Base-by-base conservation (phyloP, 2,797 vertebrate genomes). In the Antennarius maculatus region DNA sequence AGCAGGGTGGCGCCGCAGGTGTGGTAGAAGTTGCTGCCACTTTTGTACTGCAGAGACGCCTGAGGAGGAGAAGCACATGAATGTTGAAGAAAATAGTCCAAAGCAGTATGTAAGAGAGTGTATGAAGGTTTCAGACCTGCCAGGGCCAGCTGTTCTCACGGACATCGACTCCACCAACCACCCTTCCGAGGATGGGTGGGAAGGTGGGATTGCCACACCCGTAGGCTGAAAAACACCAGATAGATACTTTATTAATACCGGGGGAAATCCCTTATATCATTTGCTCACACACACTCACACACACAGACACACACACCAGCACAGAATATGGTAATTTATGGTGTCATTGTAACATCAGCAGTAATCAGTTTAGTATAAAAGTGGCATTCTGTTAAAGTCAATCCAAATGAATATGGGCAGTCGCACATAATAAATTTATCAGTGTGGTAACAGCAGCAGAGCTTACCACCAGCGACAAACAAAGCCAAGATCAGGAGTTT, bases 61-160 rank as follows among this genome's bases (percentile, higher is more conserved):
- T 97, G 80, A 48, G 43, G 56, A 45, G 6, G 17, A 55, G 56
- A 74, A 51, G 66, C 1, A 50, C 2, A 4, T 10, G 5, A n/a
- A 41, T 34, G 31, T 46, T 34, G 47, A 15, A 37, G 52, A 29
- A 15, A 5, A 16, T 12, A 39, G 7, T 9, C 27, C 14, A 50
- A 29, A 65, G 16, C 42, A 59, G 7, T 23, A 2, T 23, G 23
- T 1, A 23, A 23, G 23, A 47, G 5, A 2, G 15, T 34, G 0
- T 31, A 16, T 5, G 31, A 12, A 17, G 1, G 14, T 11, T 12
- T 27, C 1, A 14, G 1, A 97, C 97, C 96, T 98, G 97, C 96
- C 97, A 98, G 0, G 97, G 96, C 96, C 96, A 97, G 86, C 96
- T 97, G 88, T 95, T 81, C 41, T 91, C 28, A 17, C 43, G 71